Evolutionary conservation across 1,140 invertebrate species (phyloP), one percentile per base, ranked within the genome.

Genomic region (Heliconius melpomene): DNA sequence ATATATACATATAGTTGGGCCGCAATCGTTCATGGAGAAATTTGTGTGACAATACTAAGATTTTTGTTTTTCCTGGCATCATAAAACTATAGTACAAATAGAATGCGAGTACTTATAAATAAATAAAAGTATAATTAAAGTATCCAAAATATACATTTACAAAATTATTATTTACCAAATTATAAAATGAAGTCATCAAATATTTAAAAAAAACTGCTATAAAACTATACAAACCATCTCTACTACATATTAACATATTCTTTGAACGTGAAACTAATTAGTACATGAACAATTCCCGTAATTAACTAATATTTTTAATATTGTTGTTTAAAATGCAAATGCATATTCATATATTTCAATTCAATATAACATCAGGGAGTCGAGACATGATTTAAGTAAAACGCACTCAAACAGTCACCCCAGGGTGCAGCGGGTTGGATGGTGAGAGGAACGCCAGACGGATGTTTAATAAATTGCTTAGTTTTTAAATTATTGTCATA

Each of bases 1-100:
- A 84, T 83, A 88, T 36, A 46, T 1, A 46, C 13, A 46, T 86
- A 91, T 79, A 88, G 85, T 87, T 90, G 86, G 88, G 85, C 88
- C 54, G 54, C 36, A 60, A 60, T 38, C 52, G 40, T 66, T 75
- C n/a, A 66, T 75, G 11, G 32, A 66, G 5, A 66, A 66, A 66
- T 9, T 18, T 66, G 60, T 66, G 60, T 3, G 29, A 60, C 54
- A 9, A 7, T 66, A 66, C 11, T 66, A 66, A 16, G 23, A 29
- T 29, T 66, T 66, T 66, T 66, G 23, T 66, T 66, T 18, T 66
- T 66, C 23, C 9, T 23, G 57, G n/a, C 0, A 23, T 11, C 2
- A 1, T n/a, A 11, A 60, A n/a, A 2, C 8, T 26, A 11, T 26
- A 54, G 20, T 57, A 66, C 0, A 66, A 26, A 66, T 66, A 16